phyloP scores from a whole-genome alignment of 1,140 invertebrate species.

The Aricia agestis region DNA sequence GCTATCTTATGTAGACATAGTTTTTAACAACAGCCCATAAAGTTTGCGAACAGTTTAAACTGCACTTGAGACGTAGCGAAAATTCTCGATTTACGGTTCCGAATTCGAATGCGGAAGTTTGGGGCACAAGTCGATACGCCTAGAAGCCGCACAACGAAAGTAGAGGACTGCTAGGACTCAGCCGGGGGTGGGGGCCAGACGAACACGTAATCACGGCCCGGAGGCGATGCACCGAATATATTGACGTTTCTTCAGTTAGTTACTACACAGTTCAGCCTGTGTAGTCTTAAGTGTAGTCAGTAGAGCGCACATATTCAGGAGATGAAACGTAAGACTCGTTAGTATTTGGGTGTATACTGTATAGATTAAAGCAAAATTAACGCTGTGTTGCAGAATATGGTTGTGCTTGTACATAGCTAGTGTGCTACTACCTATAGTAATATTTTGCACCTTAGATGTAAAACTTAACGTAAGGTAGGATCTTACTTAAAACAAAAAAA shows the following conservation, averaged over 20 bases:
- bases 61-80: not conserved
- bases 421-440: too few species aligned
- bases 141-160: not conserved
- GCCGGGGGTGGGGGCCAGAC: not conserved
- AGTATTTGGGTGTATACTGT: too few species aligned
- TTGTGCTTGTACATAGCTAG: too few species aligned
- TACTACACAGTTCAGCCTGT: not conserved
- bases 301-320: not conserved
- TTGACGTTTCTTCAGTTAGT: conserved; percentile 3
- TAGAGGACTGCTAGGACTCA: not conserved
- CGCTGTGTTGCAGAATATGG: too few species aligned
- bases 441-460: too few species aligned
- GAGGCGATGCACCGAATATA: not conserved
- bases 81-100: not conserved
- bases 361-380: too few species aligned
- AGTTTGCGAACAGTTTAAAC: not conserved
- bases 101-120: not conserved
- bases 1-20: too few species aligned
- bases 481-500: too few species aligned
- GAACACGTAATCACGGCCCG: not conserved
- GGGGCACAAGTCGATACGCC: not conserved
- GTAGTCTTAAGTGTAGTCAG: not conserved
- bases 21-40: too few species aligned
- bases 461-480: too few species aligned
- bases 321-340: too few species aligned